Percentiles rank a stretch among this genome's conserved stretches.
Evolutionary conservation across 2,113 vertebrate genomes (phyloP).

Genomic region (Pelobates fuscus): DNA sequence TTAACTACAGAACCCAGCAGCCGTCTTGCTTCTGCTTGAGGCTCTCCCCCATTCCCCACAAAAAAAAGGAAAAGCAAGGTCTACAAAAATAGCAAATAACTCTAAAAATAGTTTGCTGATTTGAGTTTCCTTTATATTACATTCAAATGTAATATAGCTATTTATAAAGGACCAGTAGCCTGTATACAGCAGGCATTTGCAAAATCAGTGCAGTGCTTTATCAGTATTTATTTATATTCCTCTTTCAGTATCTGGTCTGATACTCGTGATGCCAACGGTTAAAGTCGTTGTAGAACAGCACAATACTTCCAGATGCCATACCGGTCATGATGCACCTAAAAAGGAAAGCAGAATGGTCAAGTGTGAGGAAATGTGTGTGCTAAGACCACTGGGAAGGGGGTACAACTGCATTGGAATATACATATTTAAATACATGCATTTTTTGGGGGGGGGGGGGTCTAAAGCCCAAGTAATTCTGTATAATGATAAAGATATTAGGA

Average conservation of each 20-base stretch:
- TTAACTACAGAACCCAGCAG: constrained; percentile 83
- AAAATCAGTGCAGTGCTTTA: constrained; percentile 21
- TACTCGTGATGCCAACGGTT: constrained; percentile 98
- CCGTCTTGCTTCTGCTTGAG: constrained; percentile 65
- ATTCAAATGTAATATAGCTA: constrained; percentile 75
- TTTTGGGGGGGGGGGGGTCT: too few relatives aligned
- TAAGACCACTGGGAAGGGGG: too few relatives aligned
- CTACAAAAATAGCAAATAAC: constrained; percentile 99
- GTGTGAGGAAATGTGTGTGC: too few relatives aligned
- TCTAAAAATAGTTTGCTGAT: constrained; percentile 92
- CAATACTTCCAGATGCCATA: constrained; percentile 97
- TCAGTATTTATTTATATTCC: not conserved
- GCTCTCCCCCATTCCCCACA: constrained; percentile 59
- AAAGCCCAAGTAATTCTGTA: too few relatives aligned
- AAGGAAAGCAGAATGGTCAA: not conserved
- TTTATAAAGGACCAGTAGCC: constrained; percentile 50
- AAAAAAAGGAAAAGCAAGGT: constrained; percentile 75
- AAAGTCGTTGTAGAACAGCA: constrained; percentile 98
- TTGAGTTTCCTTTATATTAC: constrained; percentile 79
- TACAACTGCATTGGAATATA: too few relatives aligned
- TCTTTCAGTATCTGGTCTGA: constrained; percentile 91
- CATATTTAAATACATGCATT: too few relatives aligned
- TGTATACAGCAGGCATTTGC: constrained; percentile 36
- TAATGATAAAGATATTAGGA: too few relatives aligned
- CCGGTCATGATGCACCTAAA: constrained; percentile 93